Conservation (phyloP, 1,140 invertebrate genomes). For the Dendroctonus valens region DNA sequence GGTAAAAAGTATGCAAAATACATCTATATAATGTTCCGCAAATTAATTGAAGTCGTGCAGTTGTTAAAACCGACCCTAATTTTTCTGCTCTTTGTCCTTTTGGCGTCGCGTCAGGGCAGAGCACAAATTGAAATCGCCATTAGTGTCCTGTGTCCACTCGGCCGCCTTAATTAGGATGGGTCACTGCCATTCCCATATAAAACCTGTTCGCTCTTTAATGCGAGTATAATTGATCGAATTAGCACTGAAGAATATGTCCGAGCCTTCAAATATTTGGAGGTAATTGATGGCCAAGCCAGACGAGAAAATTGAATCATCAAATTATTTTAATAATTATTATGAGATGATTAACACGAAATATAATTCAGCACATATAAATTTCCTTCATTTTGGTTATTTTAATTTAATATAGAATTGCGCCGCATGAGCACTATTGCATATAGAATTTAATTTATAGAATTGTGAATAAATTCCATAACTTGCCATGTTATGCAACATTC, state of each 20-base stretch:
- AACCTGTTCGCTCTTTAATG: constrained; percentile 34
- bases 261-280: constrained; percentile 25
- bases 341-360: no score
- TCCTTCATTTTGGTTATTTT: no score
- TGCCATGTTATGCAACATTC: no score
- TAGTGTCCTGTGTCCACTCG: constrained; percentile 30
- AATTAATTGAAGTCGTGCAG: neutral
- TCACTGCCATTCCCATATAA: constrained; percentile 29
- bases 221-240: constrained; percentile 34
- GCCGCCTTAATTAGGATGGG: constrained; percentile 33
- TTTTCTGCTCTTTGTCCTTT: constrained; percentile 32
- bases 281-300: constrained; percentile 16
- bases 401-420: no score
- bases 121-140: constrained; percentile 35
- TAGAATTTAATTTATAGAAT: no score
- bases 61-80: constrained; percentile 19
- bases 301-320: neutral
- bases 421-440: no score
- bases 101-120: constrained; percentile 1
- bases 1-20: no score
- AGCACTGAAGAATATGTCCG: constrained; percentile 23
- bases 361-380: no score
- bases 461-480: no score
- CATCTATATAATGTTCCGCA: no score
- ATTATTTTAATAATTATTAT: no score